Evolutionary conservation across 2,888 invertebrate genomes (phyloP), one percentile per base, ranked within the genome.

Genomic region (Mongoloraphidia duomilia): DNA sequence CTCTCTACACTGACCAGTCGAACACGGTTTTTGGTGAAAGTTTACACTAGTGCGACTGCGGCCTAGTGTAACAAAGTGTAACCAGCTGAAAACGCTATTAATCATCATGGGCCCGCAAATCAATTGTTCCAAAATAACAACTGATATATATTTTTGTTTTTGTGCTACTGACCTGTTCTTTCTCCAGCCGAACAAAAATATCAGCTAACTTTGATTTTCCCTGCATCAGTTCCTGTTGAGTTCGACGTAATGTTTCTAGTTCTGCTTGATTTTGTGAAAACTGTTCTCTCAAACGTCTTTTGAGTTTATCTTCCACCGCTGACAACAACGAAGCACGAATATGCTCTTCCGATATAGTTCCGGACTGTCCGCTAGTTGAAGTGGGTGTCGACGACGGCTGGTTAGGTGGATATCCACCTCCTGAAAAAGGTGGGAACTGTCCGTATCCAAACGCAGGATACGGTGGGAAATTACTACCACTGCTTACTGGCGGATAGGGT

Each of bases 301-400:
- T 77, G 55, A 98, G 68, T 68, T 94, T 95, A 64, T 98, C 96
- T 67, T 95, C 92, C 1, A 97, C 89, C 26, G 96, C 97, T 49
- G 94, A 92, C 13, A 95, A 69, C 17, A 98, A 71, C 1, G 96
- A 97, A 33, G 88, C 91, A 62, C 89, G 82, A 54, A 98, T 90
- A 64, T 96, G 94, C 63, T 95, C 93, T 59, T 95, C 92, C 44
- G 93, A 87, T 50, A 94, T 92, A n/a, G 91, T 91, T 14, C 88
- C 87, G 13, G 73, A 65, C 33, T 35, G 33, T 13, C 14, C 34
- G 35, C 68, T 73, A 50, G 77, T 73, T 47, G 74, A 73, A 13
- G 68, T 65, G 13, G 62, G 59, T n/a, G 64, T 58, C 41, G 61
- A 53, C 40, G 62, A 59, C 36, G 63, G 59, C 11, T 63, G 60